These are phyloP conservation scores for Eurystomus glaucurus DNA, from an alignment of 2,797 vertebrate species.

Conservation along the genomic window DNA sequence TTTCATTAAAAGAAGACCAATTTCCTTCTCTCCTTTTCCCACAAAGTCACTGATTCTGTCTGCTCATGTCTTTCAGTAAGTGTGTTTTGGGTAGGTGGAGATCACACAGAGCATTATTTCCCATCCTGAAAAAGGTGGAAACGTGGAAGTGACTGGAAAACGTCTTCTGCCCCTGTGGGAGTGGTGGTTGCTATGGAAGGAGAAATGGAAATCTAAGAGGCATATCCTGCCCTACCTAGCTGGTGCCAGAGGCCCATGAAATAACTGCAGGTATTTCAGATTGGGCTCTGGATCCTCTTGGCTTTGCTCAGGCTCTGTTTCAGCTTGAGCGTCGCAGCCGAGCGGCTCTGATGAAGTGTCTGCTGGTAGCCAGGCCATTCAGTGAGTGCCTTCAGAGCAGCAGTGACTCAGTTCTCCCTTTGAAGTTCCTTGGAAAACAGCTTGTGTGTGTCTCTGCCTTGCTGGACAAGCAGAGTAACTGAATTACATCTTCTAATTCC, in stretches of 20 bases:
- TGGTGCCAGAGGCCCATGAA: not conserved
- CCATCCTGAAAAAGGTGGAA: not conserved
- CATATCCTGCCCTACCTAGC: not conserved
- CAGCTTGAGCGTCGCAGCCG: not conserved
- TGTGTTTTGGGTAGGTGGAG: not conserved
- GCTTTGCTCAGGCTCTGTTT: not conserved
- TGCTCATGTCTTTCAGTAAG: not conserved
- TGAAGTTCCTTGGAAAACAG: not conserved
- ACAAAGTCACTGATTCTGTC: not conserved
- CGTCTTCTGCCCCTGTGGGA: not conserved
- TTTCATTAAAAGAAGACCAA: not conserved
- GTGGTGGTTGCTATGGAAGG: not conserved
- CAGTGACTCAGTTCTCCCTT: not conserved
- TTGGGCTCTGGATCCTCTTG: not conserved
- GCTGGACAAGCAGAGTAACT: not conserved
- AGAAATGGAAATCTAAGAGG: not conserved
- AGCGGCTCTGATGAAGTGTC: not conserved
- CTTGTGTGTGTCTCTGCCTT: not conserved
- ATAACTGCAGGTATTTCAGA: not conserved
- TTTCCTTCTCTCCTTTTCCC: not conserved
- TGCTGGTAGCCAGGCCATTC: not conserved
- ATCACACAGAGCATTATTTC: not conserved
- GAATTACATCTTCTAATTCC: constrained; percentile 25
- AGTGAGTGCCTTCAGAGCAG: not conserved
- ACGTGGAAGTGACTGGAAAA: not conserved